Evolutionary conservation across 2,797 vertebrate species (phyloP), one percentile per base, ranked within the genome.

Genomic region (Psittacula derbiana): DNA sequence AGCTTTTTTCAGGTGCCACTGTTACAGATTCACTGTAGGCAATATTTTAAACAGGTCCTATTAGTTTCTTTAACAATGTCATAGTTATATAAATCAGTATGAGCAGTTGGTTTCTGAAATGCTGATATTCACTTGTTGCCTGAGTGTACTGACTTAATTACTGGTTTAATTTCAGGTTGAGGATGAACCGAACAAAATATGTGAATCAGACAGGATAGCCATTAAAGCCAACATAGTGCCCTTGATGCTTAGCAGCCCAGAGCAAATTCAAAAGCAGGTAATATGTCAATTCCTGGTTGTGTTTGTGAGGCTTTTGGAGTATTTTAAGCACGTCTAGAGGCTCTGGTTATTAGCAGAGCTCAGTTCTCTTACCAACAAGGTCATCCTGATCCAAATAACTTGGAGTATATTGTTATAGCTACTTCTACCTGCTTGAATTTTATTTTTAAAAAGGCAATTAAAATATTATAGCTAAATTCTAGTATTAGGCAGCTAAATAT

Each of bases 231-330:
- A 99, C 96, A 99, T 99, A 88, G 98, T 99, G 31, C 99, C 99
- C 97, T 96, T 99, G 98, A 99, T 99, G 99, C 98, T 99, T 21
- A 99, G 98, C 97, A 99, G 99, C 94, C 99, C 99, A 5, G 99
- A 99, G 91, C 99, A 99, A 97, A 99, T 99, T 96, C 99, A 99
- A 65, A 99, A 99, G 95, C 99, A 99, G 99, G 99, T 99, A 97
- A 71, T 6, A 3, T 8, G 27, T 40, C 31, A 40, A 4, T 85
- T 93, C 36, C 31, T 81, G 28, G 8, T 66, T 80, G 11, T 82
- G 62, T 73, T 55, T 12, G 3, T 64, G 49, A 70, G 46, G 28
- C 30, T 93, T 36, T 16, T 23, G 24, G 55, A 80, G 72, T 57
- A 86, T 69, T 84, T 31, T 61, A n/a, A 58, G 31, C 7, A 2